These are phyloP conservation scores for Heliconius erato DNA, from an alignment of 2,888 invertebrate genomes.

Conservation along the genomic window DNA sequence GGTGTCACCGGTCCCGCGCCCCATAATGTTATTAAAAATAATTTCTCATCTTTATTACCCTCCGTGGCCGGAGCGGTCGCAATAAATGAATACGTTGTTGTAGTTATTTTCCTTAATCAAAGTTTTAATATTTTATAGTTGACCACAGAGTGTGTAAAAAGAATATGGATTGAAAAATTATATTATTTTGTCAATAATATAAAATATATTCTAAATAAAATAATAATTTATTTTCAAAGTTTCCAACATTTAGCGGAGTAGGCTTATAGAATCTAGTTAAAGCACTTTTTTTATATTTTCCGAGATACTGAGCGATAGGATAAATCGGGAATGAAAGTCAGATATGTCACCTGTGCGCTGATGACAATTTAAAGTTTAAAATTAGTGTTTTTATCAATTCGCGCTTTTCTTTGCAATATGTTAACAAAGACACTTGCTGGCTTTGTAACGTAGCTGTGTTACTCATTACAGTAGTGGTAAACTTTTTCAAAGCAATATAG, in stretches of 20 bases:
- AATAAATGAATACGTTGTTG: conserved; percentile 72
- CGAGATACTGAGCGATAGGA: too few species aligned
- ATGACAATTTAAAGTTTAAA: background rate
- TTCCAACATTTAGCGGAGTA: too few species aligned
- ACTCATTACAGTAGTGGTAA: background rate
- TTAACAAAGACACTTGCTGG: background rate
- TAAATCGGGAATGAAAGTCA: background rate
- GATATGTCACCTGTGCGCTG: background rate
- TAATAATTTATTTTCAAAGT: too few species aligned
- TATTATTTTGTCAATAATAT: background rate
- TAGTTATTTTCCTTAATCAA: conserved; percentile 6
- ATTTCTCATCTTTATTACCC: conserved; percentile 85
- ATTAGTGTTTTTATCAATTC: background rate
- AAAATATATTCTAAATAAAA: too few species aligned
- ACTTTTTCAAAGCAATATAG: background rate
- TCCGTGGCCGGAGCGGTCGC: conserved; percentile 50
- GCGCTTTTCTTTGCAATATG: background rate
- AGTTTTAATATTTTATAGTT: background rate
- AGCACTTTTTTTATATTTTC: too few species aligned
- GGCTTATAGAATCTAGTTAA: too few species aligned
- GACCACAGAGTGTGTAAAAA: background rate
- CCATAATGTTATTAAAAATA: conserved; percentile 84
- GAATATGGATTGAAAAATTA: background rate
- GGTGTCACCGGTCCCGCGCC: conserved; percentile 64
- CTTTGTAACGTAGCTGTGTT: background rate